Evolutionary conservation across 1,140 invertebrate species (phyloP), one percentile per base, ranked within the genome.

Genomic region (Conopomorpha cramerella): DNA sequence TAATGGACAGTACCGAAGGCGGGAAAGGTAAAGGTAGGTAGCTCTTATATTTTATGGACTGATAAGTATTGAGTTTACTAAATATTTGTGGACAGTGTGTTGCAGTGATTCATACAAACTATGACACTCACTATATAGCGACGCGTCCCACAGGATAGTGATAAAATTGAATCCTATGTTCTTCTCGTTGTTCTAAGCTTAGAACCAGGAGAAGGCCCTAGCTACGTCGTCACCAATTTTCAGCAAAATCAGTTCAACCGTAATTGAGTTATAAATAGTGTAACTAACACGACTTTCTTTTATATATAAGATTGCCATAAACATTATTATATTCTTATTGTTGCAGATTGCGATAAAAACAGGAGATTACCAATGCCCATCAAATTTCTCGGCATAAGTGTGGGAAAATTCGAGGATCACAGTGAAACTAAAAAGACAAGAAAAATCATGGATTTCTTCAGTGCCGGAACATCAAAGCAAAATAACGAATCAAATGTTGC

Each of bases 361-460:
- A 55, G 65, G 28, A 71, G 51, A 16, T 50, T 82, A 2, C 76
- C 81, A 45, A 79, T 81, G 38, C 78, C 82, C 1, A 82, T 93
- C 11, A 83, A 82, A 37, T 88, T 84, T 58, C 65, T 93, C 7
- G 87, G 89, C 3, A 72, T 93, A 2, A 88, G 88, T 45, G 89
- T 87, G 12, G 83, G 86, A 2, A 93, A 93, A 68, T 94, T 94
- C 77, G 78, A 86, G 50, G 80, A 86, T 43, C 65, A 62, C 16
- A 46, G 52, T 16, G 66, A 78, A 6, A 61, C 56, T 28, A 83
- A 82, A 44, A 83, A 84, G 47, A 81, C 70, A 11, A 81, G 63
- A 39, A 81, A 78, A 51, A 86, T 87, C 39, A 55, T 65, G 13
- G 81, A 83, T 46, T 87, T 82, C 56, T 87, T 87, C 46, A 77